Evolutionary conservation across 2,888 invertebrate genomes (phyloP), one percentile per base, ranked within the genome.

Genomic region (Epistrophella euchroma): DNA sequence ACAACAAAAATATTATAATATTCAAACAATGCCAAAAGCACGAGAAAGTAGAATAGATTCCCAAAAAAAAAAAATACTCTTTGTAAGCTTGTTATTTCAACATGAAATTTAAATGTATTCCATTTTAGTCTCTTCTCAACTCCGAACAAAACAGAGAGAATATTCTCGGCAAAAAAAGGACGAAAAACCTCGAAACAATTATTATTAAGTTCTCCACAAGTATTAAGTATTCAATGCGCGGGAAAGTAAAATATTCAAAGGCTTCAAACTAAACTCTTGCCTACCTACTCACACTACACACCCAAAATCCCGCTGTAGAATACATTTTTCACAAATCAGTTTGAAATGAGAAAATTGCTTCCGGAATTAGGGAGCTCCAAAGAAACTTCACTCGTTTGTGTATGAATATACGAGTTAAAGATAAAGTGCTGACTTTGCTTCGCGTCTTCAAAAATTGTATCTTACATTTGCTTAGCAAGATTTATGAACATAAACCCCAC

Each of bases 161-260:
- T 62, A 32, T 28, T 5, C 6, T 2, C 4, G 4, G 2, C 2
- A 3, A 28, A 32, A 28, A 45, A 45, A 45, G 28, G n/a, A 45
- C 64, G 40, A 62, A 43, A 43, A 62, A 32, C 28, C 64, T 45
- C 45, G 32, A 45, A 64, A 64, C 45, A 64, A 28, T 45, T 64
- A 64, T 64, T 45, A 64, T 64, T 43, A 62, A 43, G 64, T 64
- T 64, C 64, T 60, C 60, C 40, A 40, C 60, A 25, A 40, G 40
- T 25, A 45, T 64, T 64, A 32, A 13, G 28, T 32, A 64, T 64
- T 64, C 64, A 64, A 45, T 45, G 43, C 45, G 64, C 64, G 64
- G 45, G 32, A 64, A 64, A 10, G 4, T 0, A 25, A 25, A 43
- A 40, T 62, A 62, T 40, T 62, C 28, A 62, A 62, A 62, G 7